phyloP scores from a whole-genome alignment of 2,797 vertebrate species.

The Sciurus vulgaris region DNA sequence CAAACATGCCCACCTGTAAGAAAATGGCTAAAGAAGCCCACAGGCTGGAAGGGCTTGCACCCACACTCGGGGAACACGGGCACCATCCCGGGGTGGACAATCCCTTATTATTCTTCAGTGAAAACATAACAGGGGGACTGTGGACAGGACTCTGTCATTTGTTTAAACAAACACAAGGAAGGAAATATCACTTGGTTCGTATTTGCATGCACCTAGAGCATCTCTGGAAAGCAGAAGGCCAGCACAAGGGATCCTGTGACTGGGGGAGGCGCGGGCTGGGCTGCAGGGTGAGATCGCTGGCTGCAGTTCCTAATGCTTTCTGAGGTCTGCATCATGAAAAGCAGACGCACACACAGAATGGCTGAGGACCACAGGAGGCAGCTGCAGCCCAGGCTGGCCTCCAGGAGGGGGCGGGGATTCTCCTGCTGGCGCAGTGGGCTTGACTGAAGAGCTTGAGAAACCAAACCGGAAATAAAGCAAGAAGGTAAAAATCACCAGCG shows the following conservation, averaged over 20 bases:
- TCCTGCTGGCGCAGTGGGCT: neutral
- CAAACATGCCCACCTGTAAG: neutral
- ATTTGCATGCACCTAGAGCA: neutral
- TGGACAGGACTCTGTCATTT: neutral
- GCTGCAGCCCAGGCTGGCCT: no score
- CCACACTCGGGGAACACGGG: neutral
- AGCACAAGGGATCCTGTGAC: neutral
- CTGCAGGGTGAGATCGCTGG: no score
- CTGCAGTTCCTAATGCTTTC: neutral
- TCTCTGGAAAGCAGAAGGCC: neutral
- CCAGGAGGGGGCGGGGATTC: neutral
- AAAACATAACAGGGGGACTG: neutral
- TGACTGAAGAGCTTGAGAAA: neutral
- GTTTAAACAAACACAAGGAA: conserved; percentile 47
- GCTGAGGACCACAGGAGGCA: neutral
- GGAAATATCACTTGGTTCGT: neutral
- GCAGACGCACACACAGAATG: neutral
- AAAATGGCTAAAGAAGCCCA: neutral
- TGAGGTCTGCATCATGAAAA: neutral
- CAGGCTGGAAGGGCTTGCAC: neutral
- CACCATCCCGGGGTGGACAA: no score
- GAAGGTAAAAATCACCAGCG: neutral
- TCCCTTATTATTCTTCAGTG: neutral
- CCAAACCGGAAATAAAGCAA: neutral
- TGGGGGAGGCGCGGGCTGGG: neutral